Evolutionary conservation across 2,888 invertebrate genomes (phyloP), one percentile per base, ranked within the genome.

Genomic region (Aradus depressus): DNA sequence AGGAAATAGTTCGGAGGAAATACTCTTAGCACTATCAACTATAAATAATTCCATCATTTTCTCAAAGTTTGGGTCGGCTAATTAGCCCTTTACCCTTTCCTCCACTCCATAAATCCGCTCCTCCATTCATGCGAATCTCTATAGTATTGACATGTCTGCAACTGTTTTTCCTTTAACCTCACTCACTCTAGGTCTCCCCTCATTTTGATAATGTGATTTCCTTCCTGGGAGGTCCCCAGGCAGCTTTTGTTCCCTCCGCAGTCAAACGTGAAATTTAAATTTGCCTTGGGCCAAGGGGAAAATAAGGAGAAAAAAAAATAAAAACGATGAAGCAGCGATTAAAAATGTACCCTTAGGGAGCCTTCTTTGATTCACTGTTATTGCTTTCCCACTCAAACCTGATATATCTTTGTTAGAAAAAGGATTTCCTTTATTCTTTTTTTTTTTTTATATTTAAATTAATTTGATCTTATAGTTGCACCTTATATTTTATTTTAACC

Each of bases 261-360:
- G 53, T 54, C 51, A 45, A 56, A 52, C 56, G 56, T 56, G 56
- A 56, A 56, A 56, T 56, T 56, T 54, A 53, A 54, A 52, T 53
- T 49, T 51, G 35, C 37, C 37, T 37, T 37, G 37, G 16, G 12
- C 10, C 25, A n/a, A n/a, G 5, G 2, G 14, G 23, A 16, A 22
- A 12, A 35, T 25, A 19, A 19, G 44, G 23, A 50, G 8, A 16
- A 47, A 53, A 51, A 53, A 51, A 44, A 38, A 31, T 31, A 37
- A 50, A 39, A 26, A 6, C 23, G 25, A 12, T 14, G 21, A 21
- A 34, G 39, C 42, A 44, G 52, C 52, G 55, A 55, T 55, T 55
- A 55, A 55, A 55, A 55, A 55, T 55, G 48, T 38, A 42, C 45
- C 52, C 44, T 38, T 49, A 37, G 52, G 48, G 49, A 44, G 39